Base-by-base conservation (phyloP, 2,888 invertebrate genomes). In the Metalampra italica region DNA sequence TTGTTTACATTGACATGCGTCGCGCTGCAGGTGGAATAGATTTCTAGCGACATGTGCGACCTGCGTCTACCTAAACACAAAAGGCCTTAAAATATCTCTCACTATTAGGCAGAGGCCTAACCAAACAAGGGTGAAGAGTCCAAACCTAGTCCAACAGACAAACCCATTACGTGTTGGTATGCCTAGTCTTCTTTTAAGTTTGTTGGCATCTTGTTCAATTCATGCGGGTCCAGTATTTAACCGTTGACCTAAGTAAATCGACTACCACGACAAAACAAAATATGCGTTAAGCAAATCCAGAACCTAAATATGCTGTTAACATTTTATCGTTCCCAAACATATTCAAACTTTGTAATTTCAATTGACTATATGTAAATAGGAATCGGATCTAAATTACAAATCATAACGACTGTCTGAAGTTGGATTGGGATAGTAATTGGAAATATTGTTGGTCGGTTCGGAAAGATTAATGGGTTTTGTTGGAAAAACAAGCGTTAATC, bases 391-490 rank as follows among this genome's bases (percentile, higher is more conserved):
- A 36, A 36, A 36, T 36, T 11, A 9, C n/a, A 36, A 36, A 36
- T 36, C n/a, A 36, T 32, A 32, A 32, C 39, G 7, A 3, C 39
- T 7, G 15, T 14, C 9, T 7, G 8, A 39, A 39, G 39, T 14
- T 39, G 39, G 14, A 14, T 14, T 39, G 14, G 39, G 7, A 39
- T 39, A 39, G 39, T 39, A 39, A 39, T 39, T 39, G 39, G 14
- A 22, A 37, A 29, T 49, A 34, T 43, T 49, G 44, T 40, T 14
- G 39, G 22, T 4, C 15, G 9, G 36, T 29, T 46, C 22, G 45
- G 43, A 34, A 22, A 64, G 68, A 69, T 69, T 65, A 66, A 72
- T 71, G 67, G 67, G 64, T 71, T 67, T 71, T 64, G 64, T 66
- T 59, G 50, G 60, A 62, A 65, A 22, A 68, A 65, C 66, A 60